phyloP scores from a whole-genome alignment of 2,888 invertebrate genomes.

The Tenodera sinensis region DNA sequence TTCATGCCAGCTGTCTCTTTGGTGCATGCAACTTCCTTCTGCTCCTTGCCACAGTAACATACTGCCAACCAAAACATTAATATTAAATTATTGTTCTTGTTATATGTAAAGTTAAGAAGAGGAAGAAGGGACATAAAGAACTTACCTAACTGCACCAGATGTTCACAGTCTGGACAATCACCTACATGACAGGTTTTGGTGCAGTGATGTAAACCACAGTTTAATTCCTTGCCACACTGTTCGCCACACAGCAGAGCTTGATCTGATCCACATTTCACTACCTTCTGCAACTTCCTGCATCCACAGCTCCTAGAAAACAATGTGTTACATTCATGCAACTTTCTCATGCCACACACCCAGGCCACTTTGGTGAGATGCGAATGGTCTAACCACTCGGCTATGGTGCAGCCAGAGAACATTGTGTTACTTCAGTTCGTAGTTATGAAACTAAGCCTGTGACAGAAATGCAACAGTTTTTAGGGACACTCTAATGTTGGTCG shows the following conservation, averaged over 20 bases:
- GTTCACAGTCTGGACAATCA: slow-evolving; percentile 67
- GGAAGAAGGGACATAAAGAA: no score
- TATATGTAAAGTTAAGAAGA: no score
- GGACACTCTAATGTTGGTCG: no score
- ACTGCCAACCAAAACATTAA: slow-evolving; percentile 42
- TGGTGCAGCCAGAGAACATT: no score
- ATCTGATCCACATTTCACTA: slow-evolving; percentile 70
- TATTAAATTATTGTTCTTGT: no score
- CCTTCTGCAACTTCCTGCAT: slow-evolving; percentile 68
- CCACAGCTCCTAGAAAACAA: slow-evolving; percentile 59
- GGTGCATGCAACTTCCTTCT: slow-evolving; percentile 60
- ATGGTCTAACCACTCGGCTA: no score
- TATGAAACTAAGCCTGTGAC: no score
- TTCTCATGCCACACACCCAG: no score
- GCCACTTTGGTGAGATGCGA: no score
- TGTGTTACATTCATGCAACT: no score
- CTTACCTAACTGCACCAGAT: slow-evolving; percentile 62
- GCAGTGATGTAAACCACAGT: slow-evolving; percentile 77
- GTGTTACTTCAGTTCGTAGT: no score
- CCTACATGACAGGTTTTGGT: slow-evolving; percentile 72
- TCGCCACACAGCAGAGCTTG: slow-evolving; percentile 69
- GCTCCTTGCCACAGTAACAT: slow-evolving; percentile 68
- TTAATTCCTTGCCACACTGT: slow-evolving; percentile 67
- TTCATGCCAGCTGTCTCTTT: slow-evolving; percentile 47
- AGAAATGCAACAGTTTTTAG: no score